phyloP scores from a whole-genome alignment of 2,888 invertebrate species.

The Dolomedes plantarius region DNA sequence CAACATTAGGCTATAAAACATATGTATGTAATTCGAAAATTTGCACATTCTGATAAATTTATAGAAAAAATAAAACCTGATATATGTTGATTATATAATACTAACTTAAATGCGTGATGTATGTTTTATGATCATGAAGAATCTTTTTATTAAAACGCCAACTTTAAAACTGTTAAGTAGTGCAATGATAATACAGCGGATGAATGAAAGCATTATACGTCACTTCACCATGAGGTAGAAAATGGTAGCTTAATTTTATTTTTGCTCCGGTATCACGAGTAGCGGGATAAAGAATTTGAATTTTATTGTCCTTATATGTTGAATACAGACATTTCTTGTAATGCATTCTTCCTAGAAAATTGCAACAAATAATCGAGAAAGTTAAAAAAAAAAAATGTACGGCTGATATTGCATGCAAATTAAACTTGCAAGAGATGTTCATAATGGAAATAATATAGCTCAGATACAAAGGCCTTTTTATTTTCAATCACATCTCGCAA shows the following conservation, averaged over 20 bases:
- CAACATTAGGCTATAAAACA: no score
- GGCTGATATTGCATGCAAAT: neutral
- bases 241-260: slow-evolving; percentile 8
- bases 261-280: neutral
- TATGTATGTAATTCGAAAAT: no score
- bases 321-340: neutral
- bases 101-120: no score
- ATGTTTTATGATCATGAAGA: no score
- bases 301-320: neutral
- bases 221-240: neutral
- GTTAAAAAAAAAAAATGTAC: neutral
- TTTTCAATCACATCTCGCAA: slow-evolving; percentile 39
- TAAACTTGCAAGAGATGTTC: neutral
- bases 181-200: no score
- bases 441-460: neutral
- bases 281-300: neutral
- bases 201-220: neutral
- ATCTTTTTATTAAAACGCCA: no score
- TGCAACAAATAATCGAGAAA: neutral
- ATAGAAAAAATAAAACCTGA: no score
- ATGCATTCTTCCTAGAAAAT: neutral
- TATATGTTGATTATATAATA: no score
- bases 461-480: slow-evolving; percentile 26
- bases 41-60: no score
- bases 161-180: no score